Conservation (phyloP, 1,140 invertebrate species). For the Temnothorax longispinosus region DNA sequence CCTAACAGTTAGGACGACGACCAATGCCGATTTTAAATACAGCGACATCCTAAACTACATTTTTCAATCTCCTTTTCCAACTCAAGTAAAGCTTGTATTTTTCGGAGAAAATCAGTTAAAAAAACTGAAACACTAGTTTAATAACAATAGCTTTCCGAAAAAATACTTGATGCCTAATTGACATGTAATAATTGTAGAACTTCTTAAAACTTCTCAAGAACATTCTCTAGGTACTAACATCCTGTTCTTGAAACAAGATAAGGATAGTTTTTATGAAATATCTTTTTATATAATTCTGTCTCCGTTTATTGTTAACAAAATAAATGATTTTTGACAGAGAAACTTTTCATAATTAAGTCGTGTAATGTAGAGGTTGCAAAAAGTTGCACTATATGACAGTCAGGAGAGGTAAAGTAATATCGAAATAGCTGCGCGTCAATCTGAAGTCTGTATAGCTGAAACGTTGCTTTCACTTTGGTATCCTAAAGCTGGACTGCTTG, state of each 20-base stretch:
- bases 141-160: neutral
- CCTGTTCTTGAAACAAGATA: neutral
- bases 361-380: neutral
- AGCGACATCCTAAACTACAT: neutral
- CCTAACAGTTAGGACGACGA: conserved; percentile 33
- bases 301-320: neutral
- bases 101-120: neutral
- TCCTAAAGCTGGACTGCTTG: neutral
- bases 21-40: neutral
- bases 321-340: neutral
- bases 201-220: neutral
- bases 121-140: neutral
- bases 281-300: neutral
- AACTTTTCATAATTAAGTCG: neutral
- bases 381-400: neutral
- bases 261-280: neutral
- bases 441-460: neutral
- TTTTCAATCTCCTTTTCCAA: neutral
- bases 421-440: neutral
- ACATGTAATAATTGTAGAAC: neutral
- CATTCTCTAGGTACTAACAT: neutral
- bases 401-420: neutral
- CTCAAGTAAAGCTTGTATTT: neutral
- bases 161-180: neutral
- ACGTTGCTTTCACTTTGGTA: neutral